Percentiles rank a stretch among this genome's conserved stretches.
Conservation (phyloP, 2,888 invertebrate species). For the Apotomis capreana region DNA sequence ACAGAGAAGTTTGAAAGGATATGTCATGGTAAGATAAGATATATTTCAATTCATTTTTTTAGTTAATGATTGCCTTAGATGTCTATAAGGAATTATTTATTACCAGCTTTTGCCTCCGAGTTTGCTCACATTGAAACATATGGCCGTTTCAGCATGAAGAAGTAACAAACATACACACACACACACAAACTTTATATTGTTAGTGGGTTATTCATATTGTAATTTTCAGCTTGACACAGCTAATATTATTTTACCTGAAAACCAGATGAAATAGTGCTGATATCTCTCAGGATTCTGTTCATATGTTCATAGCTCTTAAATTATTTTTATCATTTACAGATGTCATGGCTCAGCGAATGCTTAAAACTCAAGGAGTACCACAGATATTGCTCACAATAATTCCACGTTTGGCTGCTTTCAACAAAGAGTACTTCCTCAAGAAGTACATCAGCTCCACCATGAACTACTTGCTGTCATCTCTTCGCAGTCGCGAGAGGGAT, state of each 20-base stretch:
- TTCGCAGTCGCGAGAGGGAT: constrained; percentile 93
- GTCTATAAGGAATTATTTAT: too few species aligned
- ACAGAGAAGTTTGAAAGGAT: constrained; percentile 92
- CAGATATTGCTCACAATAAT: constrained; percentile 93
- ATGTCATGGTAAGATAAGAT: constrained; percentile 80
- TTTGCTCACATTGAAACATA: too few species aligned
- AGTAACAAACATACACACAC: too few species aligned
- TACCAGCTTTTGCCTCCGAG: too few species aligned
- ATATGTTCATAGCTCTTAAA: not conserved
- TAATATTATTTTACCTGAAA: too few species aligned
- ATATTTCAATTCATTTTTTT: not conserved
- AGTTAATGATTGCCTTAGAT: too few species aligned
- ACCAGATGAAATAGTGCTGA: too few species aligned
- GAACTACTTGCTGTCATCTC: constrained; percentile 88
- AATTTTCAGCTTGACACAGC: too few species aligned
- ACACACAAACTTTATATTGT: too few species aligned
- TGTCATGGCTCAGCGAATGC: constrained; percentile 90
- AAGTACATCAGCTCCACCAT: constrained; percentile 90
- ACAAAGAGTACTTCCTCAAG: constrained; percentile 90
- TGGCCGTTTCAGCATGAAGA: too few species aligned
- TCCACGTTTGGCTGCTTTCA: constrained; percentile 97
- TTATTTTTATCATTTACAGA: constrained; percentile 69
- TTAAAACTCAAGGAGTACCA: constrained; percentile 92
- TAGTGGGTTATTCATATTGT: too few species aligned
- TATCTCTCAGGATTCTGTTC: not conserved